These are phyloP conservation scores for Prochilodus magdalenae DNA, from an alignment of 2,113 vertebrate genomes.

Conservation along the genomic window DNA sequence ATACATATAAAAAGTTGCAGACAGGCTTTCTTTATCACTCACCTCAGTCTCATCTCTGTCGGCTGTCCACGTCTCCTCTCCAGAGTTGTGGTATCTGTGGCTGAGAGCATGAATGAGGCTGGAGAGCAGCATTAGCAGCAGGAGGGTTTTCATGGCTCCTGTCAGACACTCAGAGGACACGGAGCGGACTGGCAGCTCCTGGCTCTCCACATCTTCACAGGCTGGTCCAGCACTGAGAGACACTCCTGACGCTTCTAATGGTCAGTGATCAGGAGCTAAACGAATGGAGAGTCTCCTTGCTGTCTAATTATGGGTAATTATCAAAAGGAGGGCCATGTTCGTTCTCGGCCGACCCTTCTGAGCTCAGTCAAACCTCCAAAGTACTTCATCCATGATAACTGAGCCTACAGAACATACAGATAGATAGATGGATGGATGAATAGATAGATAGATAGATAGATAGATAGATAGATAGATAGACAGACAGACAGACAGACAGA, in stretches of 20 bases:
- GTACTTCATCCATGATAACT: not conserved
- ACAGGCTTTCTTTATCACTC: not conserved
- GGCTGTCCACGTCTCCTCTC: slow-evolving; percentile 78
- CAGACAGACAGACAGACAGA: too few species aligned
- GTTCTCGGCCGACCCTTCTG: not conserved
- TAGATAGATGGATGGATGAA: too few species aligned
- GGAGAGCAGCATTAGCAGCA: slow-evolving; percentile 76
- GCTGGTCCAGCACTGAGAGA: not conserved
- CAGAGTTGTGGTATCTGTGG: slow-evolving; percentile 71
- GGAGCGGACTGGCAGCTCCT: not conserved
- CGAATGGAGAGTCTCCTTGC: not conserved
- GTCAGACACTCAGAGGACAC: not conserved
- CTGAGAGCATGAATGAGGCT: slow-evolving; percentile 76
- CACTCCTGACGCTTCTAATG: not conserved
- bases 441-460: too few species aligned
- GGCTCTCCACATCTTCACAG: not conserved
- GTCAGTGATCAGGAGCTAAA: not conserved
- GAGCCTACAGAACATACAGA: too few species aligned
- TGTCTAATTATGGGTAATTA: not conserved
- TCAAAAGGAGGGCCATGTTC: not conserved
- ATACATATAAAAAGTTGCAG: too few species aligned
- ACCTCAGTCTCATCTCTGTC: slow-evolving; percentile 74
- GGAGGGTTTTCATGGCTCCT: slow-evolving; percentile 76
- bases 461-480: too few species aligned
- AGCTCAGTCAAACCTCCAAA: not conserved